Evolutionary conservation across 2,797 vertebrate genomes (phyloP), one percentile per base, ranked within the genome.

Genomic region (Chelon auratus): DNA sequence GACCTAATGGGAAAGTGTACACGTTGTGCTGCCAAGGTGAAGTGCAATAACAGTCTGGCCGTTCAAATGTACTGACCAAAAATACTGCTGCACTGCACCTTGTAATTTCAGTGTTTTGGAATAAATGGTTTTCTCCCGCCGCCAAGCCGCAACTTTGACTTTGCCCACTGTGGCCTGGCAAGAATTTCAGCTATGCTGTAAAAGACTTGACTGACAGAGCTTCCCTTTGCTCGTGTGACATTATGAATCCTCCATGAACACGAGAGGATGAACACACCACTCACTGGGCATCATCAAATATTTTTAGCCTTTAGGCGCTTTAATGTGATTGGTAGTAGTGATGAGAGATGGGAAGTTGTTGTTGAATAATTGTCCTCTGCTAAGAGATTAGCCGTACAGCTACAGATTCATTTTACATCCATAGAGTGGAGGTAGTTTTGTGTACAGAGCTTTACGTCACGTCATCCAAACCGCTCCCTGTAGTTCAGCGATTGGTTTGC

Each of bases 41-140:
- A 65, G 66, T 61, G 65, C 59, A 57, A 22, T 7, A 50, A 45
- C 15, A 9, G 20, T 58, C 47, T 9, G 36, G 18, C 51, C 39
- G 71, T 75, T 75, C 50, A 59, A 47, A 33, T 20, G 39, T 30
- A 12, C 62, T 9, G 52, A 84, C 56, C 45, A 53, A 78, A 83
- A 85, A 82, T 79, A 62, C 58, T 56, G 68, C 68, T 72, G 73
- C 80, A 62, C 58, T 56, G 68, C 68, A 73, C 75, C 80, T 69
- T 88, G 65, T 85, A 76, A 86, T 88, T 82, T 77, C 74, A 75
- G 57, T 26, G 17, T 72, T 80, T 80, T 65, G 72, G 75, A 83
- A 71, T 70, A 33, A 83, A 72, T 17, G 9, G 43, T 72, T 40
- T 42, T 20, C 65, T 75, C 22, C 20, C 72, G 62, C 60, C 62